Conservation (phyloP, 2,797 vertebrate species). For the Cuculus canorus region DNA sequence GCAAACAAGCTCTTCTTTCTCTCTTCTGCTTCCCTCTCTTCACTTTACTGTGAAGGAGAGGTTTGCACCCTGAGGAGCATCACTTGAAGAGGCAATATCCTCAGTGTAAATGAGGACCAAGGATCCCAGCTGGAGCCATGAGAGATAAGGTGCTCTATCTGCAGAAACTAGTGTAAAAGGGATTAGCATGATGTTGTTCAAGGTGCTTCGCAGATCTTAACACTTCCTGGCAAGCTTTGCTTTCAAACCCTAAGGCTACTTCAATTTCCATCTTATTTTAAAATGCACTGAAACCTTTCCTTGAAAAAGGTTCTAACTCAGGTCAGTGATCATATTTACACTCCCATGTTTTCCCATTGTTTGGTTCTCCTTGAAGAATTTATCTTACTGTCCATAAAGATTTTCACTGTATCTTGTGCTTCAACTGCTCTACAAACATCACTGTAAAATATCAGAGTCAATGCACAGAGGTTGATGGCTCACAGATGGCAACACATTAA, state of each 20-base stretch:
- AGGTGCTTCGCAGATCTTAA: conserved; percentile 36
- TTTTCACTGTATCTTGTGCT: not conserved
- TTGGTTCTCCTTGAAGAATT: not conserved
- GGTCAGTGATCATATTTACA: not conserved
- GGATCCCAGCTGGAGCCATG: not conserved
- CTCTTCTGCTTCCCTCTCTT: not conserved
- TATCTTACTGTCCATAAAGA: not conserved
- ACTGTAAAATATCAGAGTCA: not conserved
- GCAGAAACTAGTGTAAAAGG: not conserved
- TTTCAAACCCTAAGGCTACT: conserved; percentile 5
- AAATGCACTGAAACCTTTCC: not conserved
- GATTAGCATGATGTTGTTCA: not conserved
- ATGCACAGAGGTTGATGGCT: not conserved
- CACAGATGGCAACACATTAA: not conserved
- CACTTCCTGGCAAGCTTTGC: not conserved
- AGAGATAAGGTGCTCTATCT: not conserved
- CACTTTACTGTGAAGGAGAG: not conserved
- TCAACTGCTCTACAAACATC: accelerated
- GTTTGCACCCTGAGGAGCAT: not conserved
- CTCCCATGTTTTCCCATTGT: not conserved
- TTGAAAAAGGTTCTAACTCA: not conserved
- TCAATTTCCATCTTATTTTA: conserved; percentile 11
- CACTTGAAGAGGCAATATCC: not conserved
- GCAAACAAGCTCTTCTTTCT: not conserved
- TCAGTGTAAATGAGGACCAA: not conserved